Evolutionary conservation across 2,888 invertebrate genomes (phyloP), one percentile per base, ranked within the genome.

Genomic region (Parnassius smintheus): DNA sequence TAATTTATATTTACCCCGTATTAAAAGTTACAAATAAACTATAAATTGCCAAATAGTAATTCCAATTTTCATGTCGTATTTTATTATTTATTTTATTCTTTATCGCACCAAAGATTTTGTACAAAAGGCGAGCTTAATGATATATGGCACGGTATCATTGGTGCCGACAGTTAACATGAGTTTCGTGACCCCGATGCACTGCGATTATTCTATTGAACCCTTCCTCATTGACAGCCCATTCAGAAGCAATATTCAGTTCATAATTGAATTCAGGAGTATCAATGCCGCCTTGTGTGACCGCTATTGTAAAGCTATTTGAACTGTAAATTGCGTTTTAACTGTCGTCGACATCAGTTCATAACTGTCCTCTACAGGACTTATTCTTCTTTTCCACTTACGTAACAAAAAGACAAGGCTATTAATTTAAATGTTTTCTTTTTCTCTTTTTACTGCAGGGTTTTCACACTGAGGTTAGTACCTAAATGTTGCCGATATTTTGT

Each of bases 141-240:
- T 18, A 18, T 18, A 18, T 18, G 18, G 1, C 18, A 18, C 1
- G 18, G 18, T 18, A 78, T 78, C 80, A 77, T 83, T 79, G 78
- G 79, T 80, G 80, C 82, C 86, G 85, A 88, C 86, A 86, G 74
- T 78, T 84, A 85, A 75, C 85, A 83, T 85, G 78, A 76, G 76
- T 75, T 76, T 74, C 77, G 75, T 85, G 86, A 87, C 86, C 88
- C 77, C 80, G 73, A 70, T 79, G 78, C 74, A 78, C 77, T 73
- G 73, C 76, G 74, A 85, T 85, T 83, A 80, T 83, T 83, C 82
- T 83, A 85, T 85, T 85, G 79, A 78, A 72, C 73, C 73, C 69
- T 76, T 75, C 71, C 72, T 73, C 77, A 83, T 85, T 84, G 82
- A 75, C 77, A 78, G 73, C 66, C 65, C 67, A 66, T 68, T 67